phyloP scores from a whole-genome alignment of 2,888 invertebrate species.

The Monochamus alternatus region DNA sequence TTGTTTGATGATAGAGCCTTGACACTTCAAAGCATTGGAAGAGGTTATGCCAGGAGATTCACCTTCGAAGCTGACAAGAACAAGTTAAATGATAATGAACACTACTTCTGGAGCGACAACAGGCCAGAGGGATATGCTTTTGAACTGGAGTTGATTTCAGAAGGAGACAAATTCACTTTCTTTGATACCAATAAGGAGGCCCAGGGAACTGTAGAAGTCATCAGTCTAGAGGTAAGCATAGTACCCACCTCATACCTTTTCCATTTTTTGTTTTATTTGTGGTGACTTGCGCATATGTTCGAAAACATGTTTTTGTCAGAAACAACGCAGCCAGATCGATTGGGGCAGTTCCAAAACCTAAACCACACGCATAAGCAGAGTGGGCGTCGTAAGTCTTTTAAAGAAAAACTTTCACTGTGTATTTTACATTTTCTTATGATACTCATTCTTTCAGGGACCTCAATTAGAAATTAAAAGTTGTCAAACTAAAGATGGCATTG shows the following conservation, averaged over 20 bases:
- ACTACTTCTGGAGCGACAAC: constrained; percentile 87
- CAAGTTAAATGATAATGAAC: constrained; percentile 78
- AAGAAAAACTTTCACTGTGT: constrained; percentile 52
- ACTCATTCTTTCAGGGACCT: constrained; percentile 71
- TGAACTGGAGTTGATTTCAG: constrained; percentile 78
- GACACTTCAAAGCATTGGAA: constrained; percentile 79
- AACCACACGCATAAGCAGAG: constrained; percentile 48
- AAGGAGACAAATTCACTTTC: constrained; percentile 82
- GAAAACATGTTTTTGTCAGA: constrained; percentile 56
- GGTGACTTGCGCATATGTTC: constrained; percentile 51
- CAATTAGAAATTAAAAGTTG: constrained; percentile 72
- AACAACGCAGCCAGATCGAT: constrained; percentile 45
- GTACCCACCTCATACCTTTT: constrained; percentile 28
- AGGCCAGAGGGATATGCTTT: constrained; percentile 83
- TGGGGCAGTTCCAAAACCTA: constrained; percentile 47
- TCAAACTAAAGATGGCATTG: constrained; percentile 70
- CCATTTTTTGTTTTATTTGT: constrained; percentile 39
- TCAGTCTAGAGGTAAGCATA: constrained; percentile 76
- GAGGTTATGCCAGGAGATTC: constrained; percentile 82
- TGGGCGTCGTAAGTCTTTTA: constrained; percentile 68
- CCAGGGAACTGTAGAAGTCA: constrained; percentile 79
- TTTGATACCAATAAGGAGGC: constrained; percentile 79
- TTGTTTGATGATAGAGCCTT: constrained; percentile 80
- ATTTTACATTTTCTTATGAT: constrained; percentile 60
- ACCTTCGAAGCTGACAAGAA: constrained; percentile 80